These are phyloP conservation scores for Lepidonotus clava DNA, from an alignment of 2,888 invertebrate genomes.

Conservation along the genomic window DNA sequence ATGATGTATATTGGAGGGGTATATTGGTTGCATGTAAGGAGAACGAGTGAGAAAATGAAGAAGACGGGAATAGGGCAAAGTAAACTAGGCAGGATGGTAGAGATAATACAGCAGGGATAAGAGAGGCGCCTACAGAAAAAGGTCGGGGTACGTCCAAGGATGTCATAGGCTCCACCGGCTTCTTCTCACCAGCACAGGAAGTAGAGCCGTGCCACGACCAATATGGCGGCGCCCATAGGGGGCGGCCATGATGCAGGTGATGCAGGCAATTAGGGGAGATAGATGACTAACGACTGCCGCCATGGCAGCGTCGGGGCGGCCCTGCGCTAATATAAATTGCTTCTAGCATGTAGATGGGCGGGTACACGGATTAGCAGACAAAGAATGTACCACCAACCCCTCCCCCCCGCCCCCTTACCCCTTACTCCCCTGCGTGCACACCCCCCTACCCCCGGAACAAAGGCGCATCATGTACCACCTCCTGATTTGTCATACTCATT, in stretches of 20 bases:
- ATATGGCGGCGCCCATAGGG: background rate
- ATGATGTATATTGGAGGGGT: no score
- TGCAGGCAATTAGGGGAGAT: constrained; percentile 7
- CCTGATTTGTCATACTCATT: background rate
- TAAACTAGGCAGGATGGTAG: no score
- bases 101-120: no score
- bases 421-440: background rate
- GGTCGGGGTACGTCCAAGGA: no score
- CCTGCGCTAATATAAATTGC: background rate
- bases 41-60: no score
- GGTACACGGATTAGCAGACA: background rate
- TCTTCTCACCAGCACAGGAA: no score
- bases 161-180: no score
- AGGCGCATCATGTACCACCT: background rate
- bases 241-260: background rate
- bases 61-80: no score
- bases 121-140: no score
- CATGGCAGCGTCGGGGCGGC: background rate
- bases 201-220: background rate
- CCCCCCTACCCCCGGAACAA: background rate
- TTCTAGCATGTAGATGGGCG: background rate
- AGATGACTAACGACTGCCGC: background rate
- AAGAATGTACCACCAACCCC: background rate
- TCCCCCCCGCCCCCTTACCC: background rate
- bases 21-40: no score